phyloP scores from a whole-genome alignment of 2,113 vertebrate species.

The Onychostruthus taczanowskii region DNA sequence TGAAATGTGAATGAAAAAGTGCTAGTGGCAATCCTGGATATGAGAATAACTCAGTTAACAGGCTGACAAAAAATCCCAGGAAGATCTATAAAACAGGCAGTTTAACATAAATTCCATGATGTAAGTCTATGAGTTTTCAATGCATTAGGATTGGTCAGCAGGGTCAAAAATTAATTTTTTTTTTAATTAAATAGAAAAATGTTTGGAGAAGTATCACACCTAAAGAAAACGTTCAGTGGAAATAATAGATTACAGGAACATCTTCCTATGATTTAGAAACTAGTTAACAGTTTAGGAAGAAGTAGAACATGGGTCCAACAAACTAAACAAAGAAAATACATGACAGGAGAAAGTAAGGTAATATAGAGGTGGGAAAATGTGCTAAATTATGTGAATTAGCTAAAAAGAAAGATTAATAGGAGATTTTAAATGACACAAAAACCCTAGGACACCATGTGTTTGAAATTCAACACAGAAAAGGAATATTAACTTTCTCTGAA shows the following conservation, averaged over 20 bases:
- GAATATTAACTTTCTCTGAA: neutral
- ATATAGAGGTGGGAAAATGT: neutral
- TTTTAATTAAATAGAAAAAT: neutral
- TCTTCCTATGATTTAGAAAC: neutral
- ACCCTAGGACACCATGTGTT: neutral
- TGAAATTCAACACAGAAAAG: neutral
- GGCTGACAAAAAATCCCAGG: neutral
- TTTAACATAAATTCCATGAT: neutral
- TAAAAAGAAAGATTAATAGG: neutral
- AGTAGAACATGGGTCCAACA: neutral
- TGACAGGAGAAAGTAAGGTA: neutral
- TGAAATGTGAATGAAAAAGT: neutral
- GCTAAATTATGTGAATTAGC: neutral
- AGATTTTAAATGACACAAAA: neutral
- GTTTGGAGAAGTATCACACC: neutral
- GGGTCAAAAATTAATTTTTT: neutral
- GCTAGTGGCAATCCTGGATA: neutral
- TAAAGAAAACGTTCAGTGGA: neutral
- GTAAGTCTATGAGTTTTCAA: neutral
- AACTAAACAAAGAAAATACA: neutral
- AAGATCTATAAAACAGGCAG: neutral
- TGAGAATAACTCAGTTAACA: neutral
- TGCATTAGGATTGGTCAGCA: neutral
- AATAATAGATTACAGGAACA: neutral
- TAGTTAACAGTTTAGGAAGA: neutral